Evolutionary conservation across 2,797 vertebrate species (phyloP).

Genomic region (Gymnothorax reevesii): DNA sequence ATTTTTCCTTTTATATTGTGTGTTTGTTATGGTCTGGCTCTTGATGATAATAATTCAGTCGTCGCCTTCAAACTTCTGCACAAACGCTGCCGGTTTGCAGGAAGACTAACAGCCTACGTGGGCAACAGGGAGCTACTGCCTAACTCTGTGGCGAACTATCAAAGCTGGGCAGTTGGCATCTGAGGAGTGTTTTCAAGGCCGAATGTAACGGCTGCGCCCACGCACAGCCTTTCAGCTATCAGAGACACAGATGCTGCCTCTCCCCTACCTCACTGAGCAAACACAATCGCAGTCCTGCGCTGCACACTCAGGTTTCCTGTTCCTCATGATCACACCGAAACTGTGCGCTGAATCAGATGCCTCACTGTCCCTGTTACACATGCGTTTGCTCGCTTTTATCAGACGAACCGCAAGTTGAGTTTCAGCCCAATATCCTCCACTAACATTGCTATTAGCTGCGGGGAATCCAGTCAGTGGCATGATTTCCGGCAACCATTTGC

Average conservation of each 20-base stretch:
- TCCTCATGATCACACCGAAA: neutral
- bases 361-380: neutral
- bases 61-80: neutral
- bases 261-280: neutral
- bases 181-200: constrained; percentile 23
- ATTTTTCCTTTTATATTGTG: no score
- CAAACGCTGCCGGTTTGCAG: neutral
- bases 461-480: neutral
- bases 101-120: neutral
- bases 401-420: neutral
- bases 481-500: neutral
- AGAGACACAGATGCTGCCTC: neutral
- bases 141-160: constrained; percentile 17
- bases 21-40: no score
- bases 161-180: constrained; percentile 19
- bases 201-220: constrained; percentile 19
- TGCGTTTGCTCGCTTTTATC: neutral
- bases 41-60: neutral
- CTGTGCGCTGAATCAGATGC: neutral
- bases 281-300: constrained; percentile 1
- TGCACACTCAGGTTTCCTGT: neutral
- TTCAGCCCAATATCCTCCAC: neutral
- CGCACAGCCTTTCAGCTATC: constrained; percentile 26
- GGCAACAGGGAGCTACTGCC: constrained; percentile 3
- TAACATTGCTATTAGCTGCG: neutral